Percentiles rank a stretch among this genome's conserved stretches.
Conservation (phyloP, 2,113 vertebrate species). For the Etheostoma spectabile region DNA sequence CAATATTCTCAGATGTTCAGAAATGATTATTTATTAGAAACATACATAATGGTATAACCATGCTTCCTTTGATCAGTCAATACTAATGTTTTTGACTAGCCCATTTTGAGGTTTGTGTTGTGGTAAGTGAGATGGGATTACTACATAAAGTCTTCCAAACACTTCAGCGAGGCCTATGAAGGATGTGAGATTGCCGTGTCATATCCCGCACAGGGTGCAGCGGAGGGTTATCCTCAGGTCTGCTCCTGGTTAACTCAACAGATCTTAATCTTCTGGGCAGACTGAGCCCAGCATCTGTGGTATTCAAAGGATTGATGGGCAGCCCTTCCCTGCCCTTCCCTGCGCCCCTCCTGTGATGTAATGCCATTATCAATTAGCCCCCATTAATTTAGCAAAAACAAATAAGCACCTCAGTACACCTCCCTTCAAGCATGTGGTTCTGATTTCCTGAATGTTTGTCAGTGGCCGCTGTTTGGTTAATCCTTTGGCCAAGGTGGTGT, state of each 20-base stretch:
- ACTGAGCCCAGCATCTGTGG: conserved; percentile 70
- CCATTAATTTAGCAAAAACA: conserved; percentile 88
- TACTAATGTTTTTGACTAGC: neutral
- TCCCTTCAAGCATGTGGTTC: conserved; percentile 84
- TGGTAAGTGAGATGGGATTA: conserved; percentile 31
- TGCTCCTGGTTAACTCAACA: conserved; percentile 79
- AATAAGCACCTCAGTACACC: conserved; percentile 81
- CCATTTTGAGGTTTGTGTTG: neutral
- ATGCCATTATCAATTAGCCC: conserved; percentile 87
- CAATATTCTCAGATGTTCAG: neutral
- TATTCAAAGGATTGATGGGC: conserved; percentile 83
- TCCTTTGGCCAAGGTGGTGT: conserved; percentile 79
- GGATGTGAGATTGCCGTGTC: conserved; percentile 41
- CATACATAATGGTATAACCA: neutral
- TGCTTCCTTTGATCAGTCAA: neutral
- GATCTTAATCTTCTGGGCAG: conserved; percentile 78
- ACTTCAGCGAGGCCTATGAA: conserved; percentile 23
- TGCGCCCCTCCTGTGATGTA: conserved; percentile 80
- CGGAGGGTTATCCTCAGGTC: conserved; percentile 55
- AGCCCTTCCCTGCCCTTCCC: conserved; percentile 69
- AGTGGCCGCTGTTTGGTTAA: conserved; percentile 82
- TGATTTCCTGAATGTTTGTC: conserved; percentile 85
- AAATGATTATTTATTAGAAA: neutral
- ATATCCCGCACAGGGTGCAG: conserved; percentile 38
- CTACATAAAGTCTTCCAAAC: conserved; percentile 32